Conservation (phyloP, 2,797 vertebrate genomes). For the Tragopan temminckii region DNA sequence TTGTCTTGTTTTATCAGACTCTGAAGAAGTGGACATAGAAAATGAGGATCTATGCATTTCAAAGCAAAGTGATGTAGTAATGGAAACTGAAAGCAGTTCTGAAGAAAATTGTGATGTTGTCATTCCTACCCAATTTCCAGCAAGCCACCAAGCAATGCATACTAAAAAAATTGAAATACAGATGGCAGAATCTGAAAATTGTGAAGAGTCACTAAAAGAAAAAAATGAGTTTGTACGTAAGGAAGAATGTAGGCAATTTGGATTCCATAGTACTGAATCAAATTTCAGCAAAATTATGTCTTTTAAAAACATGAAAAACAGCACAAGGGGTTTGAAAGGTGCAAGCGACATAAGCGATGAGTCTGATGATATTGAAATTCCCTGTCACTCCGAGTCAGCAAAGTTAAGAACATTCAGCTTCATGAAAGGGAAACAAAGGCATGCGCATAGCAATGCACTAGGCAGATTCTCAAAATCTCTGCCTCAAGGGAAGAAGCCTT, state of each 20-base stretch:
- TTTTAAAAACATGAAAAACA: constrained; percentile 14
- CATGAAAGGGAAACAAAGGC: constrained; percentile 11
- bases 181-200: neutral
- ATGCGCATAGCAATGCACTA: neutral
- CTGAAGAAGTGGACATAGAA: constrained; percentile 59
- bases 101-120: constrained; percentile 69
- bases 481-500: neutral
- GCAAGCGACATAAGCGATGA: constrained; percentile 85
- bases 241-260: neutral
- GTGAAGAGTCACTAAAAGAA: constrained; percentile 41
- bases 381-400: constrained; percentile 24
- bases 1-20: constrained; percentile 66
- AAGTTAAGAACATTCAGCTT: constrained; percentile 6
- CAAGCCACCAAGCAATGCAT: neutral
- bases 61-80: neutral
- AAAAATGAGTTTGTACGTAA: neutral
- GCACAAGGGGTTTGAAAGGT: constrained; percentile 48
- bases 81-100: constrained; percentile 68
- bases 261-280: neutral
- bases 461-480: neutral
- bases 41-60: neutral
- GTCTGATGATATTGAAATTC: constrained; percentile 88
- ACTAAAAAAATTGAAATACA: neutral
- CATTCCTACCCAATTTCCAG: constrained; percentile 68
- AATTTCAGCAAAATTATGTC: constrained; percentile 18